A percentile compares a stretch with the other conserved stretches of the same genome.
These are phyloP conservation scores for Betta splendens DNA, from an alignment of 2,797 vertebrate species.

Conservation along the genomic window DNA sequence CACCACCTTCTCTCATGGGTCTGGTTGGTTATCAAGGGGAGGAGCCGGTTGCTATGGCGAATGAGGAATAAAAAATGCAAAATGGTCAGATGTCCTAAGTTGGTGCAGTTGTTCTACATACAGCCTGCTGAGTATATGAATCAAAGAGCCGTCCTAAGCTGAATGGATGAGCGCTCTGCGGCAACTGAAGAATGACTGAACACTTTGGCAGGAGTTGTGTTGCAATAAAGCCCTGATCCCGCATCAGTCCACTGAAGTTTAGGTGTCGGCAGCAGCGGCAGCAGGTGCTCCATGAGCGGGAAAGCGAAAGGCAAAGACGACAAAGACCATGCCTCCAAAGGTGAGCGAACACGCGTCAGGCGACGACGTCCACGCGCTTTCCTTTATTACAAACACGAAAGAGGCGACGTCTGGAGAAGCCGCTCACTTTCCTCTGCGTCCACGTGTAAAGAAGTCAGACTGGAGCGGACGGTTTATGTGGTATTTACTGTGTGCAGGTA, in stretches of 20 bases:
- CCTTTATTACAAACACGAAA: not conserved
- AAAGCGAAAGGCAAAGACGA: slow-evolving; percentile 92
- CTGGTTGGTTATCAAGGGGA: slow-evolving; percentile 79
- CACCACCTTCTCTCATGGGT: slow-evolving; percentile 53
- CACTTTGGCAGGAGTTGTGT: slow-evolving; percentile 23
- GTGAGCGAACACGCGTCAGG: slow-evolving; percentile 73
- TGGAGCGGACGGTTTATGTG: not conserved
- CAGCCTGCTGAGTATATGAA: slow-evolving; percentile 53
- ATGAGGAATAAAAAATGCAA: slow-evolving; percentile 76
- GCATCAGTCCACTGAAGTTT: slow-evolving; percentile 54
- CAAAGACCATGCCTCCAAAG: slow-evolving; percentile 90
- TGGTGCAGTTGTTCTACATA: slow-evolving; percentile 67
- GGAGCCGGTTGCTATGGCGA: slow-evolving; percentile 77
- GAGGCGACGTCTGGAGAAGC: not conserved
- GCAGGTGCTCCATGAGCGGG: slow-evolving; percentile 90
- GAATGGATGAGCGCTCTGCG: slow-evolving; percentile 48
- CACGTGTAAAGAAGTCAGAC: not conserved
- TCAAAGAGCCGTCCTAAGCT: slow-evolving; percentile 35
- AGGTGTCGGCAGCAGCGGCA: slow-evolving; percentile 22
- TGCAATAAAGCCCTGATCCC: slow-evolving; percentile 2
- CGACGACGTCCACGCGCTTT: too few species aligned
- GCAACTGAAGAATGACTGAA: slow-evolving; percentile 28
- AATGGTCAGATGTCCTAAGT: slow-evolving; percentile 76
- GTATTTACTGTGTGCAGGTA: not conserved
- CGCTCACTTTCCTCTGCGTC: slow-evolving; percentile 16